Evolutionary conservation across 1,140 invertebrate species (phyloP), one percentile per base, ranked within the genome.

Genomic region (Harpegnathos saltator): DNA sequence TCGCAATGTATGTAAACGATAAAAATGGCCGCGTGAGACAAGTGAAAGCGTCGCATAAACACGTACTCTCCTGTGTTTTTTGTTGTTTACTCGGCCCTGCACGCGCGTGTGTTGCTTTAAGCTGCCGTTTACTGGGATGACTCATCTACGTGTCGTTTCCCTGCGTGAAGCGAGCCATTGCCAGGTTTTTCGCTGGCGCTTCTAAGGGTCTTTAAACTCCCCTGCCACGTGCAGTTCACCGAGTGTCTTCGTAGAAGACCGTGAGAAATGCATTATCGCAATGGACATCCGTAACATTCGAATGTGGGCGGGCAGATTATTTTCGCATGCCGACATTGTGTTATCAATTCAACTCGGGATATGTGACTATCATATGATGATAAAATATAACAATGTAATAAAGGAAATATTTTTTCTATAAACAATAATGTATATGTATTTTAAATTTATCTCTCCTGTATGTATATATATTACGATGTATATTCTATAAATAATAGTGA

Each of bases 141-240:
- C 56, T 91, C 91, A 91, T 82, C 78, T 73, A 84, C 65, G 71
- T 59, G 68, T 24, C n/a, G 71, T 87, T 89, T 84, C 80, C 86
- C 86, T 65, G 82, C 38, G 56, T 62, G 59, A 85, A 58, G n/a
- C 38, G 19, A 77, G 9, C 48, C 62, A 19, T 17, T 50, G 24
- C 22, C 82, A 61, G 72, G 54, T 80, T 87, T 73, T 85, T 66
- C 80, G 80, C 12, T 78, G 11, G 33, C 58, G 48, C 62, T 85
- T 85, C 52, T 68, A 82, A 82, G 83, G 90, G 89, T 90, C 89
- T 90, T 89, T 91, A 91, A 91, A 91, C 90, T 90, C 84, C 29
- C 80, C 50, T 58, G 56, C 84, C 86, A 86, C 83, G 78, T 85
- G 87, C 82, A 85, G 71, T 77, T 69, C 52, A 65, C 44, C 9